Conservation (phyloP, 2,888 invertebrate species). For the Eupelmus urozonus region DNA sequence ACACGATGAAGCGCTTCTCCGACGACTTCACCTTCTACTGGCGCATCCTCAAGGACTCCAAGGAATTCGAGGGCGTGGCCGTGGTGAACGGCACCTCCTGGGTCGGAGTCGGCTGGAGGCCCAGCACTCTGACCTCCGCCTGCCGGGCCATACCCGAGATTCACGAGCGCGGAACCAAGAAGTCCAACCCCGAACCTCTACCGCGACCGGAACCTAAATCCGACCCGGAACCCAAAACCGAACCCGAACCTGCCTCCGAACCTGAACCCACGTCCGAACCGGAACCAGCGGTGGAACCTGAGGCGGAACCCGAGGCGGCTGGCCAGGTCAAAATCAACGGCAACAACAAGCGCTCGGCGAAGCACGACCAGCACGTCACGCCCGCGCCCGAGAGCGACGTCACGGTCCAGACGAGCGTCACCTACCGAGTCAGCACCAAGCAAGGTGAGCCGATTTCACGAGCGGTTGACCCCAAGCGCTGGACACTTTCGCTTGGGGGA, state of each 20-base stretch:
- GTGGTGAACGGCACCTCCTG: constrained; percentile 92
- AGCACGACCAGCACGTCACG: constrained; percentile 67
- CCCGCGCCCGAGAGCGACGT: constrained; percentile 78
- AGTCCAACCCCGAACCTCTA: constrained; percentile 74
- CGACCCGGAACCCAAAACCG: constrained; percentile 72
- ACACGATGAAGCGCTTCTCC: constrained; percentile 85
- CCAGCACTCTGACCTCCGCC: constrained; percentile 84
- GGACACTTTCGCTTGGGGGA: constrained; percentile 12
- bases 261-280: constrained; percentile 73
- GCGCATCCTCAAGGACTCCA: constrained; percentile 88
- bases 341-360: constrained; percentile 65
- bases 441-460: constrained; percentile 75
- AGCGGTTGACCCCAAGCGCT: constrained; percentile 5
- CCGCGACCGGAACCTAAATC: constrained; percentile 76
- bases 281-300: constrained; percentile 74
- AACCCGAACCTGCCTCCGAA: constrained; percentile 75
- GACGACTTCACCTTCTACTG: constrained; percentile 89
- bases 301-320: constrained; percentile 71
- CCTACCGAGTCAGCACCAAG: constrained; percentile 86
- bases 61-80: constrained; percentile 93
- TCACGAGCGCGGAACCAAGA: constrained; percentile 71
- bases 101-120: constrained; percentile 94
- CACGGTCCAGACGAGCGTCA: constrained; percentile 88
- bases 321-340: constrained; percentile 71
- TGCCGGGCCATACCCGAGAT: constrained; percentile 90